Evolutionary conservation across 1,140 invertebrate species (phyloP).

Genomic region (Brachionus rotundiformis): DNA sequence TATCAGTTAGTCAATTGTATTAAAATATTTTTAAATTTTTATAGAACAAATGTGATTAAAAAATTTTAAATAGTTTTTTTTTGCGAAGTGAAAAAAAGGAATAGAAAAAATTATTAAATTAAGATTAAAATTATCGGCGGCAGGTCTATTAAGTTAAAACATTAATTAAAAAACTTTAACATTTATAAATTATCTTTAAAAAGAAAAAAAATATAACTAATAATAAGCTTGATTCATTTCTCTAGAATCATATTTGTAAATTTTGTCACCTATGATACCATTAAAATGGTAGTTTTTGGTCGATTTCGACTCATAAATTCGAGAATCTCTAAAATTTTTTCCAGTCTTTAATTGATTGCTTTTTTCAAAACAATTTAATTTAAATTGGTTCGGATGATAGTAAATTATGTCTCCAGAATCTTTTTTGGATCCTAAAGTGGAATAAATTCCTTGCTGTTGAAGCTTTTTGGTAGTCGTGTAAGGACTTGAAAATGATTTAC

Average conservation of each 20-base stretch:
- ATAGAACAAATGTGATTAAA: too few relatives aligned
- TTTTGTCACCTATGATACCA: not conserved
- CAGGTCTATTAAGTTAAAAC: not conserved
- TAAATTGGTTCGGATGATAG: conserved; percentile 18
- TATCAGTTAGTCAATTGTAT: too few relatives aligned
- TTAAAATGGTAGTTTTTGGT: conserved; percentile 16
- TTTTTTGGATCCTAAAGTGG: conserved; percentile 5
- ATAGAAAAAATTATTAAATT: too few relatives aligned
- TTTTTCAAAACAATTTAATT: not conserved
- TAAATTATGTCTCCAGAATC: conserved; percentile 8
- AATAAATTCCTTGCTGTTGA: not conserved
- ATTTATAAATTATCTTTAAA: not conserved
- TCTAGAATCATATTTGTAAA: conserved; percentile 19
- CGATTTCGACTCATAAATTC: conserved; percentile 24
- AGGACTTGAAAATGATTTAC: not conserved
- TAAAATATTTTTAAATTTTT: too few relatives aligned
- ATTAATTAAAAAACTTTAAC: not conserved
- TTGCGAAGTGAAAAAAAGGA: too few relatives aligned
- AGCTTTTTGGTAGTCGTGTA: not conserved
- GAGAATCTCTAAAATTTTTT: not conserved
- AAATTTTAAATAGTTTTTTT: too few relatives aligned
- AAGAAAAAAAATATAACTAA: conserved; percentile 8
- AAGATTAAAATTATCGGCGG: too few relatives aligned
- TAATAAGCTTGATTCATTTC: conserved; percentile 48
- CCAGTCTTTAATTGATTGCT: not conserved